These are phyloP conservation scores for Lymantria monacha DNA, from an alignment of 2,888 invertebrate genomes.

Conservation along the genomic window DNA sequence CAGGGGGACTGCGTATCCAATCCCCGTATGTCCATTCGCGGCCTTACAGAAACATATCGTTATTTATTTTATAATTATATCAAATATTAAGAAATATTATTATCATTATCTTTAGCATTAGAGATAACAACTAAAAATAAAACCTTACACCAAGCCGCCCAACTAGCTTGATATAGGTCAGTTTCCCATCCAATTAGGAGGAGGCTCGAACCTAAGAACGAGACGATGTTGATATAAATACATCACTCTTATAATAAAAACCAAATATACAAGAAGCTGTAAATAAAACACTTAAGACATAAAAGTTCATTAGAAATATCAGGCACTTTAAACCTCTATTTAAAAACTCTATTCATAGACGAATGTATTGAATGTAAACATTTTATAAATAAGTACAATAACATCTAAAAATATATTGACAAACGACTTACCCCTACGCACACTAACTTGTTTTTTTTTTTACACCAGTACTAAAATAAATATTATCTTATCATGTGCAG, in stretches of 20 bases:
- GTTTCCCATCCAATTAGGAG: too few species aligned
- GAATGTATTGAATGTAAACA: constrained; percentile 21
- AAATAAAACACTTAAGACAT: constrained; percentile 14
- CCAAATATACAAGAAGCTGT: too few species aligned
- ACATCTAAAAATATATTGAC: constrained; percentile 27
- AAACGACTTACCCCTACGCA: constrained; percentile 29
- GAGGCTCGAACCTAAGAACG: too few species aligned
- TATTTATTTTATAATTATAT: too few species aligned
- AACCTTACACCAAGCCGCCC: too few species aligned
- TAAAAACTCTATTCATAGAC: constrained; percentile 20
- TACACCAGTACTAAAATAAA: constrained; percentile 32
- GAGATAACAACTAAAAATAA: too few species aligned
- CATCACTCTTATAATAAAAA: neutral
- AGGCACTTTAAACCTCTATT: constrained; percentile 12
- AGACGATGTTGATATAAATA: neutral
- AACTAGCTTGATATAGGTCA: too few species aligned
- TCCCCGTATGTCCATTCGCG: too few species aligned
- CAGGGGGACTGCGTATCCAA: too few species aligned
- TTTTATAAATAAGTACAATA: constrained; percentile 17
- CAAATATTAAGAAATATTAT: too few species aligned
- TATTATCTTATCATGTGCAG: constrained; percentile 19
- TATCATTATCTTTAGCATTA: too few species aligned
- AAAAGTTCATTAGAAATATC: constrained; percentile 15
- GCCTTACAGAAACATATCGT: too few species aligned
- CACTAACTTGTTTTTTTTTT: constrained; percentile 31